These are phyloP conservation scores for Heliconius cydno DNA, from an alignment of 2,888 invertebrate species.

Conservation along the genomic window DNA sequence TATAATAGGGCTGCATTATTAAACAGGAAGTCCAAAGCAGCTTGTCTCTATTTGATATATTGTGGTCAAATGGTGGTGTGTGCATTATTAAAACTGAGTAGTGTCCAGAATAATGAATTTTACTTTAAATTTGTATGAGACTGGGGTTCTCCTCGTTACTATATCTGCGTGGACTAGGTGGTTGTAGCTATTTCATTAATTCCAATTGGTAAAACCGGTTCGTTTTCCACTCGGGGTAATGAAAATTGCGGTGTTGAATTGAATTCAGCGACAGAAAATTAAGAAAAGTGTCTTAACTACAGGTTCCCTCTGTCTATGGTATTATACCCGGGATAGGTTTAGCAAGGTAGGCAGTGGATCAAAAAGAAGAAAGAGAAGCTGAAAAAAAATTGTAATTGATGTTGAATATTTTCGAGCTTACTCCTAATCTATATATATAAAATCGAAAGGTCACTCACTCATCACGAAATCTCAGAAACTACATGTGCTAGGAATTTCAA, in stretches of 20 bases:
- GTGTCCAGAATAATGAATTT: neutral
- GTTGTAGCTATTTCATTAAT: neutral
- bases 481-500: too few species aligned
- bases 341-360: too few species aligned
- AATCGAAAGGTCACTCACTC: too few species aligned
- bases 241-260: neutral
- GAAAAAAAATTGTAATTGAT: too few species aligned
- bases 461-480: too few species aligned
- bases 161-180: neutral
- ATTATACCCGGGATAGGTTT: neutral
- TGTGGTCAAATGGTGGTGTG: constrained; percentile 15
- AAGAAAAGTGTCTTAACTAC: neutral
- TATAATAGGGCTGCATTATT: constrained; percentile 19
- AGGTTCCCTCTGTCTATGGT: neutral
- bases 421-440: too few species aligned
- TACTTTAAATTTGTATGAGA: neutral
- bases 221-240: neutral
- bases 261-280: neutral
- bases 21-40: neutral
- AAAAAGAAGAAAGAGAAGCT: too few species aligned
- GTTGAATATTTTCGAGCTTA: too few species aligned
- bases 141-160: neutral
- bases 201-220: too few species aligned
- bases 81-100: constrained; percentile 20
- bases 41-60: constrained; percentile 6